Conservation (phyloP, 2,113 vertebrate genomes). For the Tetrao urogallus region DNA sequence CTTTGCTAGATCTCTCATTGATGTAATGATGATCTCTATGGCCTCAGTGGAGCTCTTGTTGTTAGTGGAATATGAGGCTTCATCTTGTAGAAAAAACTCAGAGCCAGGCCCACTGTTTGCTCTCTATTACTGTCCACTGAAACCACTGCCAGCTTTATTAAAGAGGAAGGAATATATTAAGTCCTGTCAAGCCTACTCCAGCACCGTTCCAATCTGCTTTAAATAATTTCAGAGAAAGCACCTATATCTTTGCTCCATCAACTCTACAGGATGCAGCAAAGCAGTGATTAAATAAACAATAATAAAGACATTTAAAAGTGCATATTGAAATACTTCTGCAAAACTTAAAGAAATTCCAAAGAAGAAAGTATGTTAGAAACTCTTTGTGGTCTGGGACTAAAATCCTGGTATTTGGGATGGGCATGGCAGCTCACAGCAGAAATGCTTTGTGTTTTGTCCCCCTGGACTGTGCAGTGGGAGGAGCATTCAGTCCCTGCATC, state of each 20-base stretch:
- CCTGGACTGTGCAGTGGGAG: fast-evolving
- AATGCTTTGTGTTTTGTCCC: background rate
- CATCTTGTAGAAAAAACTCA: background rate
- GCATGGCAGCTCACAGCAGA: background rate
- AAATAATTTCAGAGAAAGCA: background rate
- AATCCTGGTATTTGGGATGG: background rate
- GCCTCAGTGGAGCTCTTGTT: background rate
- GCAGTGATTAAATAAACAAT: background rate
- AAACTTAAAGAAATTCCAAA: background rate
- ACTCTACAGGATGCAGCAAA: background rate
- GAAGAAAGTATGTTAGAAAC: background rate
- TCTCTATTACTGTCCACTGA: background rate
- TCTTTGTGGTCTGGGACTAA: background rate
- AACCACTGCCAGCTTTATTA: background rate
- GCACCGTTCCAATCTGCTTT: background rate
- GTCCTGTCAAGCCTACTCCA: background rate
- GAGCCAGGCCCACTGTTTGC: background rate
- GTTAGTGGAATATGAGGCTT: background rate
- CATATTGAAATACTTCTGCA: background rate
- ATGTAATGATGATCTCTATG: background rate
- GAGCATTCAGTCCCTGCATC: background rate
- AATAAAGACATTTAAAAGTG: background rate
- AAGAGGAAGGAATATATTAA: conserved; percentile 9
- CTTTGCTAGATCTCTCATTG: background rate
- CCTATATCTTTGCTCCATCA: background rate